Evolutionary conservation across 2,113 vertebrate genomes (phyloP).

Genomic region (Plestiodon gilberti): DNA sequence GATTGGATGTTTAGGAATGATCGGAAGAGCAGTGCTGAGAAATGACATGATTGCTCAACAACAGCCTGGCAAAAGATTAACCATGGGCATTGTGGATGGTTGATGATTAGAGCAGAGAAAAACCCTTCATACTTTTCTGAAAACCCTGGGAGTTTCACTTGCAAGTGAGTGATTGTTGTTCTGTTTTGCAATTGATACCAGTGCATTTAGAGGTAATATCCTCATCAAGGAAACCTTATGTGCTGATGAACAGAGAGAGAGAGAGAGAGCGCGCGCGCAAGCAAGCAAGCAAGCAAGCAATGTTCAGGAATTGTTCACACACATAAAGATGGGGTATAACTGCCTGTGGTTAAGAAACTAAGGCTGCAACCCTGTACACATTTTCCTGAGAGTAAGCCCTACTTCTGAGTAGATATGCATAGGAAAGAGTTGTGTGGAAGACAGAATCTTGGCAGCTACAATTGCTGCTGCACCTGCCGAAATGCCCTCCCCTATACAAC

Average conservation of each 20-base stretch:
- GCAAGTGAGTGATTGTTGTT: constrained; percentile 10
- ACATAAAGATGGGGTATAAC: background rate
- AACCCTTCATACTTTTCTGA: too few relatives aligned
- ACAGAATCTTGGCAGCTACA: too few relatives aligned
- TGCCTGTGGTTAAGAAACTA: background rate
- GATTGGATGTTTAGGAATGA: background rate
- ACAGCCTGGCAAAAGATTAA: constrained; percentile 66
- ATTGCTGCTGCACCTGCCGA: too few relatives aligned
- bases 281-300: background rate
- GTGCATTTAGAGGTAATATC: background rate
- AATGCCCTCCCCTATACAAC: too few relatives aligned
- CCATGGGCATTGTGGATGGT: constrained; percentile 42
- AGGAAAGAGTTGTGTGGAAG: too few relatives aligned
- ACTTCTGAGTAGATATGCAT: too few relatives aligned
- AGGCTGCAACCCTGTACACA: too few relatives aligned
- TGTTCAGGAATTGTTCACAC: background rate
- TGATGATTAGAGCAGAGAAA: constrained; percentile 25
- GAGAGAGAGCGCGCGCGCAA: too few relatives aligned
- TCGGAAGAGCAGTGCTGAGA: constrained; percentile 35
- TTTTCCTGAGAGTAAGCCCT: too few relatives aligned
- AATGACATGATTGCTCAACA: constrained; percentile 48
- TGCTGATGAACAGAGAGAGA: background rate
- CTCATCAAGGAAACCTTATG: background rate
- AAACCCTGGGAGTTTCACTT: constrained; percentile 25
- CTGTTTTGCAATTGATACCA: constrained; percentile 11